phyloP scores from a whole-genome alignment of 2,888 invertebrate species.

The Drosophila prostipennis region DNA sequence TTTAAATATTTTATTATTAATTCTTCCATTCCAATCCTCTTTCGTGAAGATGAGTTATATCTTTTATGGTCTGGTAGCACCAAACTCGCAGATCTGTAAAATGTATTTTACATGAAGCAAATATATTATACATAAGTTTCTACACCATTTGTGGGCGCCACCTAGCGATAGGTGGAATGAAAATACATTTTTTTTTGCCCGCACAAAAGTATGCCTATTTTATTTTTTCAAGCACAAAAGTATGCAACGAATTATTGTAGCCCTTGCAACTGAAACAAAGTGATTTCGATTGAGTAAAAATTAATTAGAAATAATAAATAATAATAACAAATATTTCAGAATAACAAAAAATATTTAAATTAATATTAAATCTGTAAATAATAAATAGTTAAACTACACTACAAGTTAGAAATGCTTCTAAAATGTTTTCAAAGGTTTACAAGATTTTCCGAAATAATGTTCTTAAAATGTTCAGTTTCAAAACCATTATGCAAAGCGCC shows the following conservation, averaged over 20 bases:
- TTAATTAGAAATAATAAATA: too few relatives aligned
- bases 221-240: slow-evolving; percentile 54
- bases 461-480: neutral
- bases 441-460: neutral
- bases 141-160: slow-evolving; percentile 13
- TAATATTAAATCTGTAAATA: too few relatives aligned
- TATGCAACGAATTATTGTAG: slow-evolving; percentile 48
- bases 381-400: too few relatives aligned
- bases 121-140: neutral
- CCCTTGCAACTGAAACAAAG: too few relatives aligned
- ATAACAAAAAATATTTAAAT: neutral
- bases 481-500: neutral
- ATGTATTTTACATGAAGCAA: neutral
- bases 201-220: neutral
- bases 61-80: too few relatives aligned
- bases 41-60: too few relatives aligned
- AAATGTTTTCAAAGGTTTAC: neutral
- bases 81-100: neutral
- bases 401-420: too few relatives aligned
- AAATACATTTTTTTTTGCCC: slow-evolving; percentile 2
- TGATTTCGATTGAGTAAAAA: too few relatives aligned
- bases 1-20: too few relatives aligned
- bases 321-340: neutral
- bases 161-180: slow-evolving; percentile 1
- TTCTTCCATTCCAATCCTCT: too few relatives aligned